These are phyloP conservation scores for Campaea margaritaria DNA, from an alignment of 2,888 invertebrate genomes.

Conservation along the genomic window DNA sequence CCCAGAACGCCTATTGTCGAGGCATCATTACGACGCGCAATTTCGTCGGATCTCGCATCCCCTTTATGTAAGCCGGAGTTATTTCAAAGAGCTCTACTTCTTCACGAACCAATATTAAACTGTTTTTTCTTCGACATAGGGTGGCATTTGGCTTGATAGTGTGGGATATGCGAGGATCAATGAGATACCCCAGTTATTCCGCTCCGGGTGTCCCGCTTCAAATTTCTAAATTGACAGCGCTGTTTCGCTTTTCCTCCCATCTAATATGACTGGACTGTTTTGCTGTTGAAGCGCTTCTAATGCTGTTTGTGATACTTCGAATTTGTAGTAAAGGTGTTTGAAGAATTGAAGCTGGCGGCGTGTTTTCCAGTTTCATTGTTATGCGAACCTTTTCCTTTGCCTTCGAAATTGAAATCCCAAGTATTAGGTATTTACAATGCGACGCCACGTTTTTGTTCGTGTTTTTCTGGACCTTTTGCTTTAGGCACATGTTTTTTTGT, in stretches of 20 bases:
- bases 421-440: slow-evolving; percentile 72
- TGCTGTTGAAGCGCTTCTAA: slow-evolving; percentile 56
- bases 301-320: slow-evolving; percentile 41
- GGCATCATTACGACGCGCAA: slow-evolving; percentile 75
- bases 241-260: slow-evolving; percentile 52
- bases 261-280: slow-evolving; percentile 25
- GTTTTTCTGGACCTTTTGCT: slow-evolving; percentile 54
- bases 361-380: slow-evolving; percentile 75
- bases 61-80: slow-evolving; percentile 79
- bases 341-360: slow-evolving; percentile 57
- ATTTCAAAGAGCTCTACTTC: slow-evolving; percentile 56
- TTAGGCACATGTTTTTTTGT: slow-evolving; percentile 64
- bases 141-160: slow-evolving; percentile 40
- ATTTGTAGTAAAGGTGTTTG: slow-evolving; percentile 63
- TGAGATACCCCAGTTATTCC: slow-evolving; percentile 75
- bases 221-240: slow-evolving; percentile 59
- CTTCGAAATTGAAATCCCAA: slow-evolving; percentile 57
- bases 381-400: slow-evolving; percentile 57
- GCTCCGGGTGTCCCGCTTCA: slow-evolving; percentile 67
- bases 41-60: slow-evolving; percentile 77
- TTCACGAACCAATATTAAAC: slow-evolving; percentile 40
- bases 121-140: slow-evolving; percentile 1
- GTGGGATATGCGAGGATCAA: slow-evolving; percentile 62
- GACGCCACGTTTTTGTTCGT: slow-evolving; percentile 51
- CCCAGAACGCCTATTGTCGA: slow-evolving; percentile 80